Evolutionary conservation across 2,113 vertebrate species (phyloP).

Genomic region (Sceloporus tristichus): DNA sequence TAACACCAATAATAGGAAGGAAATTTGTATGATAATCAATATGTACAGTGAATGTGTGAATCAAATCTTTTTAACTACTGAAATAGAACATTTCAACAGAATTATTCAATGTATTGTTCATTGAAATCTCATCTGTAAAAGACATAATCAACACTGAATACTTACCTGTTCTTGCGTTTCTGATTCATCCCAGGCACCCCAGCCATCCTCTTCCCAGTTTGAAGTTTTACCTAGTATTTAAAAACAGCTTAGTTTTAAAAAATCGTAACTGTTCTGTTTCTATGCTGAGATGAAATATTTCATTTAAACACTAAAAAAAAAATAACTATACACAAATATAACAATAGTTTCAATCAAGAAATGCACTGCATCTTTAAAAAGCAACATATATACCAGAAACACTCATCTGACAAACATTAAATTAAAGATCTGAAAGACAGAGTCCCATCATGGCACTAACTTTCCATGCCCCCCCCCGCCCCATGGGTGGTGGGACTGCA

Average conservation of each 20-base stretch:
- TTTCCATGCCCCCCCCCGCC: too few species aligned
- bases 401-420: not conserved
- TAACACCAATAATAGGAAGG: not conserved
- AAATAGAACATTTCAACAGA: not conserved
- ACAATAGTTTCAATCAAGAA: not conserved
- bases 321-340: not conserved
- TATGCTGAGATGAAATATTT: not conserved
- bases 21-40: not conserved
- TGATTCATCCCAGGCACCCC: conserved; percentile 85
- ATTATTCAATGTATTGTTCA: conserved; percentile 11
- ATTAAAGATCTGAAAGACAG: not conserved
- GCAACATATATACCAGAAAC: not conserved
- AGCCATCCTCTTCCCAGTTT: conserved; percentile 84
- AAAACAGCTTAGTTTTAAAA: not conserved
- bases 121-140: not conserved
- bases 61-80: not conserved
- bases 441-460: too few species aligned
- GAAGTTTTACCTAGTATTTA: conserved; percentile 75
- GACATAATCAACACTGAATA: conserved; percentile 16
- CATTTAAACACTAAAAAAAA: not conserved
- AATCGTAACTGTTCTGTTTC: not conserved
- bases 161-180: conserved; percentile 81
- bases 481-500: too few species aligned
- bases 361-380: not conserved
- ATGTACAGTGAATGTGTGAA: not conserved